A percentile compares a stretch with the other conserved stretches of the same genome.
These are phyloP conservation scores for Tachycineta bicolor DNA, from an alignment of 2,113 vertebrate species.

Conservation along the genomic window DNA sequence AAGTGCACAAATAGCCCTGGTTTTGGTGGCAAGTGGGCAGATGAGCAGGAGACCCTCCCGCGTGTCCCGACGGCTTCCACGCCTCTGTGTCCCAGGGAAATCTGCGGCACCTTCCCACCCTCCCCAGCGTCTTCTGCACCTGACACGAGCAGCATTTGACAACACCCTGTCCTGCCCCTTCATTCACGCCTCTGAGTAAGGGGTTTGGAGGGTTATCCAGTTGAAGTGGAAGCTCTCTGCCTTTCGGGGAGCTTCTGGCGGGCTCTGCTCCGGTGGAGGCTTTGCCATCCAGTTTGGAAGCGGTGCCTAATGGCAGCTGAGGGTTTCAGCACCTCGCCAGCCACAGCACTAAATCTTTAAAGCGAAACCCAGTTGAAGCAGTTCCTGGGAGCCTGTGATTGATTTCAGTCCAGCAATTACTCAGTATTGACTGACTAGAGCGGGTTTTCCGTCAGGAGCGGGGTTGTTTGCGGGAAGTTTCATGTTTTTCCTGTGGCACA, in stretches of 20 bases:
- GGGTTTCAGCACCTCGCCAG: not conserved
- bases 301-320: not conserved
- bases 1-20: not conserved
- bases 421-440: not conserved
- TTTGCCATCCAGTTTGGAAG: not conserved
- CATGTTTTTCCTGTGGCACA: not conserved
- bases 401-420: constrained; percentile 1
- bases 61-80: fast-evolving
- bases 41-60: not conserved
- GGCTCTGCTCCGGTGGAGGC: not conserved
- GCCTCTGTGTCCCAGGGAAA: not conserved
- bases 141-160: not conserved
- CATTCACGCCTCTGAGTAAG: fast-evolving
- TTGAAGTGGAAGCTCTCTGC: not conserved
- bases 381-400: not conserved
- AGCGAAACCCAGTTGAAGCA: not conserved
- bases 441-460: fast-evolving
- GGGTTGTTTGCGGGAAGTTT: not conserved
- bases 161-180: not conserved
- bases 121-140: fast-evolving
- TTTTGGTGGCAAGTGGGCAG: not conserved
- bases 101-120: not conserved
- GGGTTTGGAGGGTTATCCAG: not conserved
- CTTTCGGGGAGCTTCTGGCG: not conserved
- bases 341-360: not conserved